These are phyloP conservation scores for Thumatha senex DNA, from an alignment of 2,888 invertebrate genomes.

Conservation along the genomic window DNA sequence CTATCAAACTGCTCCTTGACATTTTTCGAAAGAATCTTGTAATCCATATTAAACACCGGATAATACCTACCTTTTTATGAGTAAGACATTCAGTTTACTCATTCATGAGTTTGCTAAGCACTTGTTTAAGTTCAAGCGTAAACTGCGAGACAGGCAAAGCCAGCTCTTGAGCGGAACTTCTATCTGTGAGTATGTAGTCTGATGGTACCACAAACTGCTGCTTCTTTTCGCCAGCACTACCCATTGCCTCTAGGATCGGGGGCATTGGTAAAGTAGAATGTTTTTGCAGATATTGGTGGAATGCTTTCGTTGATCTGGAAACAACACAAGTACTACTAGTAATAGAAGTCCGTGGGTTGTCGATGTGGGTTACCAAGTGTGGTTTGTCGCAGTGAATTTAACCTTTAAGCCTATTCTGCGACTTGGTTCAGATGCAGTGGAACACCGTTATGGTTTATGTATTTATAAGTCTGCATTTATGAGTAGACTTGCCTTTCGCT, in stretches of 20 bases:
- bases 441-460: no score
- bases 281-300: constrained; percentile 60
- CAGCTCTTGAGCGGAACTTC: constrained; percentile 48
- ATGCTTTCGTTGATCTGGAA: constrained; percentile 70
- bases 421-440: no score
- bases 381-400: no score
- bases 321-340: not conserved
- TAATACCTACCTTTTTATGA: no score
- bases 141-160: constrained; percentile 71
- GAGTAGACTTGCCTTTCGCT: no score
- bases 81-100: not conserved
- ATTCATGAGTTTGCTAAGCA: constrained; percentile 58
- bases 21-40: no score
- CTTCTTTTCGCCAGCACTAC: constrained; percentile 56
- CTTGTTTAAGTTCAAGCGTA: constrained; percentile 67
- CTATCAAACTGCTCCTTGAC: no score
- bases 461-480: no score
- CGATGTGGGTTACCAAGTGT: no score
- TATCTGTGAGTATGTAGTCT: constrained; percentile 59
- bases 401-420: no score
- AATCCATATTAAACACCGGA: no score
- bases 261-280: constrained; percentile 67
- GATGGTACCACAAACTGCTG: constrained; percentile 68
- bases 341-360: no score
- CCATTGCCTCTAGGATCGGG: constrained; percentile 47